These are phyloP conservation scores for Enteromius viviparus DNA, from an alignment of 2,797 vertebrate genomes.

Conservation along the genomic window DNA sequence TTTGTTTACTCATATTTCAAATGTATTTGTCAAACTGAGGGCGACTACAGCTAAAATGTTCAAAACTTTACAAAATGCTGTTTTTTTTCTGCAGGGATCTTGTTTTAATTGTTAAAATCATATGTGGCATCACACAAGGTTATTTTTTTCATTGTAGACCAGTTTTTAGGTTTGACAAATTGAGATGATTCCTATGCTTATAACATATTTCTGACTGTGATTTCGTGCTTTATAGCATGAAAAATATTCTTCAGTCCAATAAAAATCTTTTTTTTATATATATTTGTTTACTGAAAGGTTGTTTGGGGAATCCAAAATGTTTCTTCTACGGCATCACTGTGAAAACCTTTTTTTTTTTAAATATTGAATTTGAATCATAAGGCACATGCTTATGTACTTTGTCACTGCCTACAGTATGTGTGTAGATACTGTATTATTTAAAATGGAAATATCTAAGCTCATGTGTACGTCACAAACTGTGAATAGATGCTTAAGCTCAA, in stretches of 20 bases:
- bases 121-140: constrained; percentile 3
- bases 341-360: background rate
- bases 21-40: constrained; percentile 16
- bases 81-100: constrained; percentile 20
- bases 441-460: constrained; percentile 39
- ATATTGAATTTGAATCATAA: constrained; percentile 8
- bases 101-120: constrained; percentile 5
- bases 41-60: background rate
- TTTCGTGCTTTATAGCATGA: background rate
- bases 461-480: constrained; percentile 7
- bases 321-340: background rate
- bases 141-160: constrained; percentile 23
- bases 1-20: constrained; percentile 18
- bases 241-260: background rate
- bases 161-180: constrained; percentile 4
- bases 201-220: constrained; percentile 4
- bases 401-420: background rate
- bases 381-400: constrained; percentile 12
- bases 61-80: constrained; percentile 23
- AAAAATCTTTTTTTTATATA: background rate
- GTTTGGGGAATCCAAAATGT: background rate
- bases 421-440: constrained; percentile 17
- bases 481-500: constrained; percentile 7
- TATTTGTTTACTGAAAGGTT: background rate
- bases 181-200: constrained; percentile 19